phyloP scores from a whole-genome alignment of 2,888 invertebrate species.

The Ellobium chinense region DNA sequence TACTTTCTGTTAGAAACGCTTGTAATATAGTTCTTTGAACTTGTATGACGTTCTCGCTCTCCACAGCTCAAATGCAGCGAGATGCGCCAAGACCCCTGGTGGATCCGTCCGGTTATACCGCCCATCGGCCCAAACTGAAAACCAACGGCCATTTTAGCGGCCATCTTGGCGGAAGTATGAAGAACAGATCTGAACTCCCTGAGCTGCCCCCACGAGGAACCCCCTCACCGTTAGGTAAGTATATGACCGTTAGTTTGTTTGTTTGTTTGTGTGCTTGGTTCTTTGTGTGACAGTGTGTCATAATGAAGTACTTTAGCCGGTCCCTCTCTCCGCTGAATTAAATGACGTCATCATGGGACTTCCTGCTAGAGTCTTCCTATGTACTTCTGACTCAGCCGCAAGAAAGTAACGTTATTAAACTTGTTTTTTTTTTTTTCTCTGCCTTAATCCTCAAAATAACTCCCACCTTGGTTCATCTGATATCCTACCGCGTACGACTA shows the following conservation, averaged over 20 bases:
- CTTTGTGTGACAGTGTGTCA: not conserved
- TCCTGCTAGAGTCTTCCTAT: too few relatives aligned
- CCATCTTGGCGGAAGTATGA: constrained; percentile 80
- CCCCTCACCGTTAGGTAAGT: constrained; percentile 9
- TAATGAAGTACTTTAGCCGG: not conserved
- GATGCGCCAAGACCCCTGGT: constrained; percentile 41
- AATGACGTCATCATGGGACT: too few relatives aligned
- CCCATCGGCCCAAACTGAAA: constrained; percentile 81
- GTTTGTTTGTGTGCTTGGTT: constrained; percentile 12
- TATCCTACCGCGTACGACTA: too few relatives aligned
- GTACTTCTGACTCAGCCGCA: too few relatives aligned
- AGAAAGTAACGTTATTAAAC: too few relatives aligned
- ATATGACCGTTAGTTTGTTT: too few relatives aligned
- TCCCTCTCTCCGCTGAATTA: not conserved
- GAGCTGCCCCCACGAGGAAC: constrained; percentile 16
- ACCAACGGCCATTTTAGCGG: constrained; percentile 85
- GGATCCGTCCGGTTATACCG: constrained; percentile 51
- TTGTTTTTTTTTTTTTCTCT: too few relatives aligned
- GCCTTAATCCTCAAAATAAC: too few relatives aligned
- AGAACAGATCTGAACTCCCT: constrained; percentile 81
- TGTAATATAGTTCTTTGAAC: not conserved
- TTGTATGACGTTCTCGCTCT: not conserved
- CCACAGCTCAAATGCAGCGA: constrained; percentile 29
- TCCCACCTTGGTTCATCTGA: too few relatives aligned
- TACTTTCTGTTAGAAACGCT: not conserved